These are phyloP conservation scores for Oreotrochilus melanogaster DNA, from an alignment of 2,113 vertebrate species.

Conservation along the genomic window DNA sequence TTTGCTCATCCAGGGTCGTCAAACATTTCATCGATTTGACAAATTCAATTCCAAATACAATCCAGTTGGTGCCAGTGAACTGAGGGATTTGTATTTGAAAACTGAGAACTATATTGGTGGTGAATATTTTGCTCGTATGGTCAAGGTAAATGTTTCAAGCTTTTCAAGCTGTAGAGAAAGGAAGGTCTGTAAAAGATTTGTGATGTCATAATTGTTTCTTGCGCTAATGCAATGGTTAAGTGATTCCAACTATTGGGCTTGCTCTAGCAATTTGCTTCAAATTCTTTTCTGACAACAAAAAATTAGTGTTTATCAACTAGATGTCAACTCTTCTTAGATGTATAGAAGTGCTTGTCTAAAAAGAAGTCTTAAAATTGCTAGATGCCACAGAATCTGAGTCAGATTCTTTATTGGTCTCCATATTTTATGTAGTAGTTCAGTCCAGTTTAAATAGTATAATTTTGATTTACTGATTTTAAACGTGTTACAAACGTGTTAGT, in stretches of 20 bases:
- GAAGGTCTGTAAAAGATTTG: not conserved
- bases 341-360: not conserved
- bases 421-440: not conserved
- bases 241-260: not conserved
- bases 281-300: not conserved
- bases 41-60: slow-evolving; percentile 99
- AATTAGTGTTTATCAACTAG: not conserved
- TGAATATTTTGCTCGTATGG: slow-evolving; percentile 96
- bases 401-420: not conserved
- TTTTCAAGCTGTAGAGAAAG: not conserved
- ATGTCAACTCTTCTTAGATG: not conserved
- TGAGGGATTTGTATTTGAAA: slow-evolving; percentile 96
- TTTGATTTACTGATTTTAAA: not conserved
- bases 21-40: slow-evolving; percentile 98
- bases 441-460: not conserved
- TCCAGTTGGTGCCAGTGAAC: slow-evolving; percentile 95
- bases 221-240: not conserved
- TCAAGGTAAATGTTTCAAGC: slow-evolving; percentile 84
- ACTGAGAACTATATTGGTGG: slow-evolving; percentile 94
- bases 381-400: not conserved
- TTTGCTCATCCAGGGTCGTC: slow-evolving; percentile 84
- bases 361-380: not conserved
- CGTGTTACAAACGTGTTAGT: not conserved
- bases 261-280: not conserved
- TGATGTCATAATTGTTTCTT: not conserved